Conservation (phyloP, 2,888 invertebrate species). For the Sabatieria punctata region DNA sequence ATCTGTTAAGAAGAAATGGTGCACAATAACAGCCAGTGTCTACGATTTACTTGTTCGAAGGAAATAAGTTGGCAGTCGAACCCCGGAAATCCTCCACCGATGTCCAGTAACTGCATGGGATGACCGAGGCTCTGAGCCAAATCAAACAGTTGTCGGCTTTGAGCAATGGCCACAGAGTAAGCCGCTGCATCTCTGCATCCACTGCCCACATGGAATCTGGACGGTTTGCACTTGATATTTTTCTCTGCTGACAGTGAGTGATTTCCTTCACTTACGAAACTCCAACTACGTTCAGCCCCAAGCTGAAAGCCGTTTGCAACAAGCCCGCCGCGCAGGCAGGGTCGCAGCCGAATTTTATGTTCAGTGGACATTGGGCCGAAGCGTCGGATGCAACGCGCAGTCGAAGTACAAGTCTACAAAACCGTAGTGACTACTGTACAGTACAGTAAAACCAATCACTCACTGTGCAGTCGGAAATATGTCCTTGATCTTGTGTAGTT, state of each 20-base stretch:
- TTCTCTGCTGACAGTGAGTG: too few relatives aligned
- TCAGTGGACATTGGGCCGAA: conserved; percentile 61
- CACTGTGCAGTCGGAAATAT: conserved; percentile 21
- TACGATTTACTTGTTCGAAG: too few relatives aligned
- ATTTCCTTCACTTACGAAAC: too few relatives aligned
- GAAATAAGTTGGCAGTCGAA: too few relatives aligned
- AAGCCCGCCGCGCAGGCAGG: conserved; percentile 22
- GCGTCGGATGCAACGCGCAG: conserved; percentile 51
- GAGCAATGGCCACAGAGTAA: conserved; percentile 58
- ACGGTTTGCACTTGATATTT: too few relatives aligned
- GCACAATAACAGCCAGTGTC: too few relatives aligned
- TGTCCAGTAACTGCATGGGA: conserved; percentile 58
- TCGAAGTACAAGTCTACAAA: conserved; percentile 64
- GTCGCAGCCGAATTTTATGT: conserved; percentile 29
- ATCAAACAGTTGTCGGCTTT: conserved; percentile 55
- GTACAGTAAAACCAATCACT: too few relatives aligned
- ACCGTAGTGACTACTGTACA: too few relatives aligned
- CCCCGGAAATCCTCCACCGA: conserved; percentile 77
- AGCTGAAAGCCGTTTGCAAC: conserved; percentile 17
- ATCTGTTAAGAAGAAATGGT: too few relatives aligned
- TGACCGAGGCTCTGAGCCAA: conserved; percentile 54
- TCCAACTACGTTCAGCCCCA: conserved; percentile 26
- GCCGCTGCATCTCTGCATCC: conserved; percentile 44
- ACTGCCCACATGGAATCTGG: conserved; percentile 32
- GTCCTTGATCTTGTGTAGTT: conserved; percentile 20